Percentiles rank a stretch among this genome's conserved stretches.
These are phyloP conservation scores for Camelus bactrianus DNA, from an alignment of 2,113 vertebrate genomes.

Conservation along the genomic window DNA sequence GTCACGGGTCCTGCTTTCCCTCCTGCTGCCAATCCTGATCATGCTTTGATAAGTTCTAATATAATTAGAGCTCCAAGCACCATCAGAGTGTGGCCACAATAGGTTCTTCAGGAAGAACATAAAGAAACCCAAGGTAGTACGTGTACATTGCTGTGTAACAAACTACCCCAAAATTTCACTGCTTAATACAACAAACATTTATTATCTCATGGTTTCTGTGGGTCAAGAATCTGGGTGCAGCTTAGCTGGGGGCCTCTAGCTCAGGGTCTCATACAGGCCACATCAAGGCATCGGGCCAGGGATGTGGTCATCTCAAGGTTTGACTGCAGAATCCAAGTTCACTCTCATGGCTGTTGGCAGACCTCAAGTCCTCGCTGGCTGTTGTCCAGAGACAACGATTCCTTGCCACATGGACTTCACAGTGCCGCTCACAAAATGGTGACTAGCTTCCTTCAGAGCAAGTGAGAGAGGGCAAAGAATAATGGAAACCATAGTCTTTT, in stretches of 20 bases:
- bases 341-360: not conserved
- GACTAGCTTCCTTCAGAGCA: not conserved
- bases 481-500: not conserved
- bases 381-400: not conserved
- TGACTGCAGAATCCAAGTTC: not conserved
- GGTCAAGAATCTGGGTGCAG: not conserved
- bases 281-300: not conserved
- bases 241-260: not conserved
- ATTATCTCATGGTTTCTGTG: not conserved
- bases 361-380: not conserved
- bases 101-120: not conserved
- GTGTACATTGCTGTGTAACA: not conserved
- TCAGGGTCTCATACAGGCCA: not conserved
- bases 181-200: not conserved
- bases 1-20: fast-evolving
- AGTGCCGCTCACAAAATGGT: not conserved
- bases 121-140: not conserved
- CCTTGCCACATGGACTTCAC: not conserved
- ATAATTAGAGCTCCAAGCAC: not conserved
- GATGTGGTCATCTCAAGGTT: not conserved
- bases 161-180: not conserved
- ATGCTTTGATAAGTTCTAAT: not conserved
- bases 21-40: not conserved
- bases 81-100: not conserved
- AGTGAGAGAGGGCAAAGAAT: not conserved